These are phyloP conservation scores for Ecdyonurus torrentis DNA, from an alignment of 2,888 invertebrate genomes.

Conservation along the genomic window DNA sequence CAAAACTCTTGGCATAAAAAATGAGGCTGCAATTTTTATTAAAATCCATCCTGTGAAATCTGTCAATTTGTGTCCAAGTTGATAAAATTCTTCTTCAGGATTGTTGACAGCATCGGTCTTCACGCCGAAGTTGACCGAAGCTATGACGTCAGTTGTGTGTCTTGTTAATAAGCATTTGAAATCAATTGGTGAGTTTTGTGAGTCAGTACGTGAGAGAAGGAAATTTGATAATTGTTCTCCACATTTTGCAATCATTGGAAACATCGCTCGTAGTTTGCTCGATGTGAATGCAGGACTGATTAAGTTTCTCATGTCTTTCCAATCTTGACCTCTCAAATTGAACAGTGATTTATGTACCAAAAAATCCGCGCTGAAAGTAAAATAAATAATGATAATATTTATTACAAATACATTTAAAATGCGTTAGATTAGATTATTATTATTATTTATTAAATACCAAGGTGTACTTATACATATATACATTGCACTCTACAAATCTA, in stretches of 20 bases:
- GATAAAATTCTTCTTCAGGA: conserved; percentile 12
- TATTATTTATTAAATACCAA: too few relatives aligned
- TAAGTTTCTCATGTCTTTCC: conserved; percentile 15
- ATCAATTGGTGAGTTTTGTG: too few relatives aligned
- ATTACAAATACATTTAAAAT: too few relatives aligned
- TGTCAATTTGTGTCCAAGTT: conserved; percentile 9
- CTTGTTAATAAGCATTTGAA: conserved; percentile 8
- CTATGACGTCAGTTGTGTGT: conserved; percentile 15
- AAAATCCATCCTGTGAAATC: not conserved
- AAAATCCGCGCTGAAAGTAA: too few relatives aligned
- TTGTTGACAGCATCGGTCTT: conserved; percentile 12
- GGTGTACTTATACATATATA: too few relatives aligned
- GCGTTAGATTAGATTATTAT: too few relatives aligned
- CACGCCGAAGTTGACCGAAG: conserved; percentile 15
- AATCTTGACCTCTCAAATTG: conserved; percentile 15
- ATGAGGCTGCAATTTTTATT: too few relatives aligned
- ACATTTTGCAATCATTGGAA: conserved; percentile 14
- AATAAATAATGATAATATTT: too few relatives aligned
- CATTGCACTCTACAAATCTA: too few relatives aligned
- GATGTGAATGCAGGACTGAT: conserved; percentile 16
- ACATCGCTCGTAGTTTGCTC: conserved; percentile 15
- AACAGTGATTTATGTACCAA: too few relatives aligned
- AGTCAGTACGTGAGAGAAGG: conserved; percentile 9
- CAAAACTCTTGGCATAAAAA: too few relatives aligned
- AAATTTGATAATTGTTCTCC: conserved; percentile 13